phyloP scores from a whole-genome alignment of 1,140 invertebrate species.

The Psilanteris sp. region DNA sequence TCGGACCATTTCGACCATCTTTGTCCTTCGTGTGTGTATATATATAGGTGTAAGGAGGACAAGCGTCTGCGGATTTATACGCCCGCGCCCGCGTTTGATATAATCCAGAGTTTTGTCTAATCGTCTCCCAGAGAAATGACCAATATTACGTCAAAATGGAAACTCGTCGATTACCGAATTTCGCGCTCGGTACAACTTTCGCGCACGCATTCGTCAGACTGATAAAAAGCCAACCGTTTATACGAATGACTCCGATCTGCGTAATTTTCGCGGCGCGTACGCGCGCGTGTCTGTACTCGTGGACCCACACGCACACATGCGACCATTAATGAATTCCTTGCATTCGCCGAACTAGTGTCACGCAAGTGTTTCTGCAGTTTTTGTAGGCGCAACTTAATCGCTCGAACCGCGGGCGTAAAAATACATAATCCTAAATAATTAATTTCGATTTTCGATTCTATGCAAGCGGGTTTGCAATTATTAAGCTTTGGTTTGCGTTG shows the following conservation, averaged over 20 bases:
- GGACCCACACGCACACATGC: constrained; percentile 22
- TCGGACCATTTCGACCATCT: too few species aligned
- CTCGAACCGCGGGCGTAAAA: constrained; percentile 12
- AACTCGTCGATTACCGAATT: constrained; percentile 6
- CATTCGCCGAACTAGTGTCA: constrained; percentile 46
- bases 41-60: too few species aligned
- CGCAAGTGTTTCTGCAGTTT: constrained; percentile 61
- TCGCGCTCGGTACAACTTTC: constrained; percentile 23
- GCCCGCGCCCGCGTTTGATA: too few species aligned
- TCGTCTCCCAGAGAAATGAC: too few species aligned
- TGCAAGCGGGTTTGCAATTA: too few species aligned
- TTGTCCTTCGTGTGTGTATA: too few species aligned
- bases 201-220: constrained; percentile 46
- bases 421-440: too few species aligned
- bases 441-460: too few species aligned
- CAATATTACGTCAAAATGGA: too few species aligned
- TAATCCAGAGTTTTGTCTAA: too few species aligned
- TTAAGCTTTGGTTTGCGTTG: too few species aligned
- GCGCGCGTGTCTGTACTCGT: constrained; percentile 9
- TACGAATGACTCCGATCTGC: constrained; percentile 49
- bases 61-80: too few species aligned
- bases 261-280: constrained; percentile 40
- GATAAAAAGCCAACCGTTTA: constrained; percentile 61
- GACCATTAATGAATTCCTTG: constrained; percentile 44
- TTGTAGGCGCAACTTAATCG: constrained; percentile 48